Base-by-base conservation (phyloP, 2,797 vertebrate genomes). In the Aythya fuligula region DNA sequence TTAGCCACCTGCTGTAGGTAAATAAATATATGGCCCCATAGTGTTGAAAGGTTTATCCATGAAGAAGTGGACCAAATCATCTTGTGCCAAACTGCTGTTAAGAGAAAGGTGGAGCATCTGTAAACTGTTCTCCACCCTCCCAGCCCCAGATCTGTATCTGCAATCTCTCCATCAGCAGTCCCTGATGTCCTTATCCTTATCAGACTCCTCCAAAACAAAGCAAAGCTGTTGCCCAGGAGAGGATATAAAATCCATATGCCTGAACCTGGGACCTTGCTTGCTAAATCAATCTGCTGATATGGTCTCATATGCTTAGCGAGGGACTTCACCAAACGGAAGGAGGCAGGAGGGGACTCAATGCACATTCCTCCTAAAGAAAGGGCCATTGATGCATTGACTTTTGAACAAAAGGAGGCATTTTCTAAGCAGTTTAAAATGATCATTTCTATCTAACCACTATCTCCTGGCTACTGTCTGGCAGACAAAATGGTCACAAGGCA, bases 51-150 rank as follows among this genome's bases (percentile, higher is more conserved):
- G 5, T 24, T 76, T 62, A 79, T 45, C 49, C 64, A 34, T 56
- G 74, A 45, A 66, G 62, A 89, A 54, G 3, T 38, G 17, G 51
- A 53, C 25, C 13, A 43, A 94, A 89, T 38, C 53, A 64, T 41
- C 30, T 24, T 36, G 30, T 53, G 30, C 10, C 47, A n/a, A 1
- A 0, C 3, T 5, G 6, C 6, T 7, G 3, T 62, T 39, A 8
- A 62, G 34, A 56, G 49, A 10, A 9, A 36, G 67, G 49, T 67
- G n/a, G 39, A 74, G 20, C 6, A 64, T 49, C 61, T 77, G 28
- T 18, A 57, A 85, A 36, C 4, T 66, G 4, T n/a, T 32, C 47
- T 41, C 53, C 54, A 27, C 27, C 18, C 49, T 72, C 24, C 47
- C 71, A 41, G 20, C 49, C 77, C 66, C 30, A 58, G 47, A 56